phyloP scores from a whole-genome alignment of 53 echinoderm and acorn worm genomes.

The Henricia sp. region DNA sequence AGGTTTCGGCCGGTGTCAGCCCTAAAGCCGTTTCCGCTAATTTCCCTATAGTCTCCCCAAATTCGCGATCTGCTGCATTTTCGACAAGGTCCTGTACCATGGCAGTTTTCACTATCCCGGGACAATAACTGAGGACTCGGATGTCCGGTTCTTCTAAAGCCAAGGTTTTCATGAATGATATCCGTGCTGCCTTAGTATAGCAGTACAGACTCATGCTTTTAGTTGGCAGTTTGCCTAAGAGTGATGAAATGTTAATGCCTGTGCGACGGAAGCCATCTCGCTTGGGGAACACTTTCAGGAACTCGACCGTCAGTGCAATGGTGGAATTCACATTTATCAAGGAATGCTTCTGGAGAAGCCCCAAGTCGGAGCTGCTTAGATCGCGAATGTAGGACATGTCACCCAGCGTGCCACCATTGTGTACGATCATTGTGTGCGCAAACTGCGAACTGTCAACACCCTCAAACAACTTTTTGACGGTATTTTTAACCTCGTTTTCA shows the following conservation, averaged over 20 bases:
- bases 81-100: conserved; percentile 62
- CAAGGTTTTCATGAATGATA: conserved; percentile 71
- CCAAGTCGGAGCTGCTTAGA: conserved; percentile 15
- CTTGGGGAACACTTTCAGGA: conserved; percentile 69
- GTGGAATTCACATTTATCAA: conserved; percentile 73
- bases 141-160: conserved; percentile 81
- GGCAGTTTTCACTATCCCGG: conserved; percentile 80
- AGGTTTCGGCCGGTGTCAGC: conserved; percentile 71
- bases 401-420: conserved; percentile 81
- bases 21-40: conserved; percentile 8
- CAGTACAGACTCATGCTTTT: conserved; percentile 76
- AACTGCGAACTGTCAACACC: conserved; percentile 51
- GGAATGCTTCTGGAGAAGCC: conserved; percentile 59
- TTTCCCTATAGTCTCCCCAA: conserved; percentile 39
- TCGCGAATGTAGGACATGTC: conserved; percentile 69
- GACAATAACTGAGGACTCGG: conserved; percentile 79
- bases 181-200: conserved; percentile 77
- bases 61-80: conserved; percentile 45
- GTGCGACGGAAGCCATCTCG: conserved; percentile 63
- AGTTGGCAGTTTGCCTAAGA: conserved; percentile 66
- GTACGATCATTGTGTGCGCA: conserved; percentile 76
- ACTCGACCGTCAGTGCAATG: conserved; percentile 65
- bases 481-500: neutral
- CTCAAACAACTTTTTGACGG: conserved; percentile 40
- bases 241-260: conserved; percentile 69